Evolutionary conservation across 2,888 invertebrate genomes (phyloP), one percentile per base, ranked within the genome.

Genomic region (Platycnemis pennipes): DNA sequence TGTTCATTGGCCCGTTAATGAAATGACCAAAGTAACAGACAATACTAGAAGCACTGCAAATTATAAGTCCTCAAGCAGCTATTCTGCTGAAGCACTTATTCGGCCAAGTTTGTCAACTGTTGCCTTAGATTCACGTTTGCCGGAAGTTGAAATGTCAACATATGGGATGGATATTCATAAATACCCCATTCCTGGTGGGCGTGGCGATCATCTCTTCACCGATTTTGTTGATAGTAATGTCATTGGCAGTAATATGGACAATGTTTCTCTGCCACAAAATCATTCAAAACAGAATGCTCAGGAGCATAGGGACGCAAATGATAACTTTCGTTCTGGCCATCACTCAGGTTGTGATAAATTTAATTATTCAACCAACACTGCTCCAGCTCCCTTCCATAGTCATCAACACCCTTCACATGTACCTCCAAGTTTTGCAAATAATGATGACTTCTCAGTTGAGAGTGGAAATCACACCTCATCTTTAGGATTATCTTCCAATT

Each of bases 11-110:
- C 91, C 91, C 1, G 44, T 91, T 37, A 91, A 91, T 63, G 69
- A 91, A 42, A 63, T 91, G 26, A 69, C 56, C 63, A 91, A 91
- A 44, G 63, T 91, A 44, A 8, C 91, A 5, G 91, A 91, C 69
- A 91, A 91, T 53, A 44, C 91, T 1, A 63, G 91, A 19, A 63
- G 63, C 45, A n/a, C 45, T n/a, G 69, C 91, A 11, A 91, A 69
- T 91, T 91, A 91, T 19, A 91, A 91, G n/a, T 91, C 96, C 94
- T 96, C 96, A 94, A 96, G 96, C 94, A 96, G 96, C 94, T 96
- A 96, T 94, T 96, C 96, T 0, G 96, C 96, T 0, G 96, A 96
- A 94, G 96, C 96, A 8, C 94, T 96, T 37, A 96, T 96, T 87
- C 96, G 96, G 0, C 95, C 95, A 0, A 96, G 95, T n/a, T 95